Evolutionary conservation across 2,113 vertebrate genomes (phyloP).

Genomic region (Benthochromis sp.): DNA sequence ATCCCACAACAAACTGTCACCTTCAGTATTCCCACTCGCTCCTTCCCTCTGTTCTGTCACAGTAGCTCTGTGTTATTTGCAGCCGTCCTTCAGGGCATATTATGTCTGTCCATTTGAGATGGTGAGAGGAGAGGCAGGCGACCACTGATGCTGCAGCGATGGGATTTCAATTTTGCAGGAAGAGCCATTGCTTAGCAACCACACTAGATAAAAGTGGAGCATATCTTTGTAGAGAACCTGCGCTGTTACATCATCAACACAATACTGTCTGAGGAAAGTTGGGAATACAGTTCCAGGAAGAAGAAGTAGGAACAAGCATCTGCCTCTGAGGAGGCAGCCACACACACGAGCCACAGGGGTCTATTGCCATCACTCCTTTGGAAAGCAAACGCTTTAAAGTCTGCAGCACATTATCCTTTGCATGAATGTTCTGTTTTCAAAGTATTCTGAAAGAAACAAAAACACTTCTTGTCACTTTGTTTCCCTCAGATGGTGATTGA

Average conservation of each 20-base stretch:
- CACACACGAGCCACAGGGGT: neutral
- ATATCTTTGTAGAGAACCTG: slow-evolving; percentile 31
- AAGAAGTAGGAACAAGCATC: neutral
- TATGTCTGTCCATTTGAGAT: slow-evolving; percentile 6
- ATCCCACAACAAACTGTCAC: neutral
- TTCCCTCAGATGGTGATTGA: neutral
- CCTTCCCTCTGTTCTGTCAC: neutral
- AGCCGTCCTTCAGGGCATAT: slow-evolving; percentile 8
- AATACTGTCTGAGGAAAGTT: neutral
- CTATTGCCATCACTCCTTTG: neutral
- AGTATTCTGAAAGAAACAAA: neutral
- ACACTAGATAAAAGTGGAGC: slow-evolving; percentile 51
- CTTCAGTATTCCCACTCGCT: neutral
- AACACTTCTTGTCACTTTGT: neutral
- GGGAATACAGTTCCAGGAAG: neutral
- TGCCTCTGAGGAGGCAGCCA: neutral
- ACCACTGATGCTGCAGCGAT: slow-evolving; percentile 35
- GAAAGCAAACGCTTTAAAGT: neutral
- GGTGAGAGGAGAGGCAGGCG: slow-evolving; percentile 8
- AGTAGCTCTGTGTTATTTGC: slow-evolving; percentile 6
- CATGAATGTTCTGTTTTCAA: neutral
- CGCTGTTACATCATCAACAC: slow-evolving; percentile 26
- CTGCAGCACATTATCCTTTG: neutral
- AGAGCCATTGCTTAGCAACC: slow-evolving; percentile 74
- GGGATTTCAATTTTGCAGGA: slow-evolving; percentile 56